These are phyloP conservation scores for Macroglossus sobrinus DNA, from an alignment of 2,113 vertebrate genomes.

Conservation along the genomic window DNA sequence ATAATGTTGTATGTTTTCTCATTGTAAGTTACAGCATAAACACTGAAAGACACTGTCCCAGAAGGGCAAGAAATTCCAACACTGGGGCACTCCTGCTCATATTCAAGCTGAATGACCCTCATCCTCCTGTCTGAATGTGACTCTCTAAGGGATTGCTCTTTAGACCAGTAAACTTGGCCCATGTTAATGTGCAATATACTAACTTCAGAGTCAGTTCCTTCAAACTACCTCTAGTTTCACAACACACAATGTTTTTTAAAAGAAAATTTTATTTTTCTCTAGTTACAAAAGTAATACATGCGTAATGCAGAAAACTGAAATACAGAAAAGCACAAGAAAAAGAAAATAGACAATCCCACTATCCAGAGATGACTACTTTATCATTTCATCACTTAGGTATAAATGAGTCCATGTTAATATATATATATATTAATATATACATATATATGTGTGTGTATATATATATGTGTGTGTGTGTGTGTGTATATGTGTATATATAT, in stretches of 20 bases:
- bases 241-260: constrained; percentile 20
- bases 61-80: neutral
- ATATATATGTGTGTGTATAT: no score
- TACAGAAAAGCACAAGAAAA: neutral
- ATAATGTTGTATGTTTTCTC: neutral
- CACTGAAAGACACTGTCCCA: neutral
- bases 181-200: neutral
- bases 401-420: neutral
- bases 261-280: constrained; percentile 49
- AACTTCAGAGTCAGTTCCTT: neutral
- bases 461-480: neutral
- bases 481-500: no score
- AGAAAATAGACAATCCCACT: neutral
- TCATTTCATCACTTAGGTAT: neutral
- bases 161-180: neutral
- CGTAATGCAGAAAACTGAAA: constrained; percentile 1
- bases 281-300: constrained; percentile 31
- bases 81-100: neutral
- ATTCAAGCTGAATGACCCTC: neutral
- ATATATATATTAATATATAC: no score
- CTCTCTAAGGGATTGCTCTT: neutral
- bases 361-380: neutral
- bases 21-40: neutral
- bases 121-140: neutral
- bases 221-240: neutral